Base-by-base conservation (phyloP, 2,888 invertebrate species). In the Minunthozetes semirufus region DNA sequence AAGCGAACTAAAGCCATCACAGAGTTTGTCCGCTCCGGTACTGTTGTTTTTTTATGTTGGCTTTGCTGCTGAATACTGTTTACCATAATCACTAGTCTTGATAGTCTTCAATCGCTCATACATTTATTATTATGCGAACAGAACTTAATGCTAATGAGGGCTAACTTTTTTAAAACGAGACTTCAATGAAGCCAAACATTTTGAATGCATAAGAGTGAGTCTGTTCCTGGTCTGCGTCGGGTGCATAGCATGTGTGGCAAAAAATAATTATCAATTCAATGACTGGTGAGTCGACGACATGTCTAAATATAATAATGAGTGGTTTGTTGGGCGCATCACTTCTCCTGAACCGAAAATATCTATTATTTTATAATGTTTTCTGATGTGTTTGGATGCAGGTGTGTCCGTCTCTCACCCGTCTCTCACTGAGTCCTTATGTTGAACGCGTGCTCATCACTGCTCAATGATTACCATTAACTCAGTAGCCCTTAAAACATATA, bases 231-330 rank as follows among this genome's bases (percentile, higher is more conserved):
- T 33, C 25, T 59, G 29, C 22, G 22, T 59, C 13, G 19, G 19
- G 27, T 59, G 59, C 27, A 59, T 3, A 66, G 33, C 66, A 66
- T 66, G 66, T 66, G 66, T 66, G 66, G 66, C 66, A 66, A 66
- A 66, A 63, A 66, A 59, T 59, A 59, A 59, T 66, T 66, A 66
- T 66, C 38, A 66, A 38, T 33, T 66, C 66, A 38, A 33, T 66
- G 66, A 38, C 15, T 66, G 33, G 33, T 33, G 6, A 66, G 66
- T 66, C 19, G 66, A 66, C 29, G 66, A 66, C 66, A 66, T 66
- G 33, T 38, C 29, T 66, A 66, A 66, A 66, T n/a, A 66, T 19
- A 66, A 66, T 66, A 66, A 66, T 66, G 66, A 66, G 66, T 66
- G 38, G n/a, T 66, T 66, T 38, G 25, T 66, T 38, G 66, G 15